Base-by-base conservation (phyloP, 1,140 invertebrate genomes). In the Meteorus sp. region DNA sequence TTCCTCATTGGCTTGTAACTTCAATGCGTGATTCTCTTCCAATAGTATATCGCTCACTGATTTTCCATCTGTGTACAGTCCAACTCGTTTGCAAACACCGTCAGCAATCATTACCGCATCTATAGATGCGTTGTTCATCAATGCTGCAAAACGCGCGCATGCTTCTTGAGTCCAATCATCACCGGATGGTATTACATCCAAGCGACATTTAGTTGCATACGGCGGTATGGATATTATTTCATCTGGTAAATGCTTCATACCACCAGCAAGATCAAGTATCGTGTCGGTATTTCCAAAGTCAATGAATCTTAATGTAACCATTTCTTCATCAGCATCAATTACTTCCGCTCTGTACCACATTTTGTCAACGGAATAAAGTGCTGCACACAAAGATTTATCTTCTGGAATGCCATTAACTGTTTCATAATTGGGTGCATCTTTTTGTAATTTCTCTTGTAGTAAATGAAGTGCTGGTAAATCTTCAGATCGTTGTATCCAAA, bases 211-310 rank as follows among this genome's bases (percentile, higher is more conserved):
- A 3, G 85, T 69, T 1, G 86, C 85, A 54, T 84, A 86, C 6
- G 81, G 76, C 47, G 84, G 81, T 0, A 84, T 67, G 11, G 73
- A 73, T 52, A 74, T 77, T 61, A 83, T 76, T 35, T 81, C 73
- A 9, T 83, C 77, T 0, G 85, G 83, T 23, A 90, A 73, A 6
- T 78, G 73, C 66, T 88, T 88, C 1, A 90, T 79, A 7, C 84
- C 70, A 11, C 0, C 72, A 39, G 8, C 3, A 77, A 85, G 87
- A 31, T 86, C 80, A 0, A 89, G 17, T 7, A 59, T 80, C 0
- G 86, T 82, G 65, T 91, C 89, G 0, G 87, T 89, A 60, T 90
- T 91, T 5, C 93, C 93, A 70, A 88, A 93, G 70, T 95, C 93
- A 2, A 94, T 85, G 68, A 92, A 94, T 22, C 86, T 82, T 0